Percentiles rank a stretch among this genome's conserved stretches.
phyloP scores from a whole-genome alignment of 2,113 vertebrate genomes.

The Cairina moschata region DNA sequence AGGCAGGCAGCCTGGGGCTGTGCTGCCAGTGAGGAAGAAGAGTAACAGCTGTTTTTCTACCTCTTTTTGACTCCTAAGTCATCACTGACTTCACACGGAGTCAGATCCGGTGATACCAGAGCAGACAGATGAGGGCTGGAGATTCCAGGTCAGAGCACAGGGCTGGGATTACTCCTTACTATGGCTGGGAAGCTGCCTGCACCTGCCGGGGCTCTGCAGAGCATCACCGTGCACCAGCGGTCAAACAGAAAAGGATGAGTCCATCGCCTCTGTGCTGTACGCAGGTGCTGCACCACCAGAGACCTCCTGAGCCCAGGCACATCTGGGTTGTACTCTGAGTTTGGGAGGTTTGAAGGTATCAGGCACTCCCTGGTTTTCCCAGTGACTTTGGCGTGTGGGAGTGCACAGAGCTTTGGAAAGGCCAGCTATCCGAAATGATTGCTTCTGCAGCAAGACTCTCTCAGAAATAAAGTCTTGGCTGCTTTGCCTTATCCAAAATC shows the following conservation, averaged over 20 bases:
- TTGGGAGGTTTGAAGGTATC: neutral
- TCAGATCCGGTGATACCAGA: neutral
- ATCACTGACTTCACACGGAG: neutral
- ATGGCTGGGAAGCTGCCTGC: neutral
- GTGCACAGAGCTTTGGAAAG: neutral
- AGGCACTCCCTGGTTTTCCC: neutral
- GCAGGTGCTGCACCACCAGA: neutral
- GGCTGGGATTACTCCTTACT: neutral
- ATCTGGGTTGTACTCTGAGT: neutral
- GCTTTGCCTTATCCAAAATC: neutral
- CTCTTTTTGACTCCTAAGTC: neutral
- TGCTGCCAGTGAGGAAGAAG: fast-evolving
- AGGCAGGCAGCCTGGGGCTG: neutral
- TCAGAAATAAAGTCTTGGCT: neutral
- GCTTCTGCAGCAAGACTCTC: neutral
- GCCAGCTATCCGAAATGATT: neutral
- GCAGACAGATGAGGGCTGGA: neutral
- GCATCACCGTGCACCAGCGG: neutral
- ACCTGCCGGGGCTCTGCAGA: neutral
- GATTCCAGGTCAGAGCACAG: neutral
- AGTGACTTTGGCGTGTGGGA: neutral
- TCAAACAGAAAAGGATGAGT: neutral
- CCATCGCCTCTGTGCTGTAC: neutral
- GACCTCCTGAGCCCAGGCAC: neutral
- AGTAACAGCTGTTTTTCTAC: neutral